Evolutionary conservation across 2,888 invertebrate species (phyloP), one percentile per base, ranked within the genome.

Genomic region (Chymomyza caudatula): DNA sequence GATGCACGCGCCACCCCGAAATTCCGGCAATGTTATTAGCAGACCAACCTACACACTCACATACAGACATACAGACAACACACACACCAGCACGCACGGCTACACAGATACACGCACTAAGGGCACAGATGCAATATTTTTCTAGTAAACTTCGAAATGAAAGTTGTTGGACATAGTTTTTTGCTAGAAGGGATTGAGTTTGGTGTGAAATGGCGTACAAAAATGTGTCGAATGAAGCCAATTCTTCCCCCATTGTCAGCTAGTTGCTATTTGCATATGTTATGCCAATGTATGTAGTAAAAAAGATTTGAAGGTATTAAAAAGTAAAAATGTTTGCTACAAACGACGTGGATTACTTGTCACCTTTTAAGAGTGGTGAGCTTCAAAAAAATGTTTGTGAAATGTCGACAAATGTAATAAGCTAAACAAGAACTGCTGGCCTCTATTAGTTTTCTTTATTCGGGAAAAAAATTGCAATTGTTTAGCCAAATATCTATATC

Each of bases 1-100:
- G 77, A 64, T 70, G 76, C 59, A 60, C 69, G 42, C 53, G 65
- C 57, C 17, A 49, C 51, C 51, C 17, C 5, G 56, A 56, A 66
- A 66, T 20, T 54, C 64, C 63, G 63, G 80, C 83, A 79, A 82
- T 82, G 68, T 71, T 79, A 80, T 80, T 79, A 73, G 77, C 77
- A 63, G 70, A 53, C 60, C 47, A 54, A 52, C 44, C 53, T 29
- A 42, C 59, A 15, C 6, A 25, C 17, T 17, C 42, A 42, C 51
- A 51, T 17, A 51, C 5, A 17, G 8, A 51, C 51, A 51, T 11
- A 3, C 51, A 19, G 8, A 20, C 20, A 3, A 29, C 5, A 29
- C 29, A 29, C 4, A 3, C 4, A 37, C 29, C 8, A 8, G 29
- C 29, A 37, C 29, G 4, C 1, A 2, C n/a, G 15, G 47, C 58